Evolutionary conservation across 2,797 vertebrate species (phyloP).

Genomic region (Chelon labrosus): DNA sequence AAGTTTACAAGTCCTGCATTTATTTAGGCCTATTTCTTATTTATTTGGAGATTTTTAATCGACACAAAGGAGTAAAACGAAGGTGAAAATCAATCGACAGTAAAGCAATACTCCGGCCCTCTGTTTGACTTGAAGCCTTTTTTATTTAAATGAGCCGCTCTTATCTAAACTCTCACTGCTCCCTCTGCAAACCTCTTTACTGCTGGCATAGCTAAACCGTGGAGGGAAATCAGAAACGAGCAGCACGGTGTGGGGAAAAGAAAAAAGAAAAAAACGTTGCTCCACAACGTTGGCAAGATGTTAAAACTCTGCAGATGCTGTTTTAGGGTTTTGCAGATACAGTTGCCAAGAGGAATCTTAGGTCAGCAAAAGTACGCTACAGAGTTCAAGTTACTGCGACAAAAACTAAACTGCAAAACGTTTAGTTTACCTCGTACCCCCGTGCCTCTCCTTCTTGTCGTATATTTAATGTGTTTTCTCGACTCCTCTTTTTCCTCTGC

Average conservation of each 20-base stretch:
- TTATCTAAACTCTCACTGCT: constrained; percentile 19
- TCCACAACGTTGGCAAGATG: background rate
- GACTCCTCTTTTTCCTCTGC: background rate
- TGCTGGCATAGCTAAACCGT: constrained; percentile 24
- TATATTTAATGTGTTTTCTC: background rate
- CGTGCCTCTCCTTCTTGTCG: background rate
- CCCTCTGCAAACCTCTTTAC: constrained; percentile 33
- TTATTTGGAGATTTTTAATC: constrained; percentile 10
- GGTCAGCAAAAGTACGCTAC: constrained; percentile 47
- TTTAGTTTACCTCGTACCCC: constrained; percentile 2
- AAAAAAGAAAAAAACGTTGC: background rate
- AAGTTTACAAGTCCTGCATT: background rate
- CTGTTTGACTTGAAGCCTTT: constrained; percentile 3
- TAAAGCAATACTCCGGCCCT: background rate
- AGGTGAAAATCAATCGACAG: constrained; percentile 12
- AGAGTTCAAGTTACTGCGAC: constrained; percentile 44
- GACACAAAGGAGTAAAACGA: constrained; percentile 6
- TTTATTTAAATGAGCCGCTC: constrained; percentile 38
- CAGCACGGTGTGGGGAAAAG: constrained; percentile 12
- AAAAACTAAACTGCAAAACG: constrained; percentile 20
- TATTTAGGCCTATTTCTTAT: background rate
- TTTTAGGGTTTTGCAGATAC: constrained; percentile 38
- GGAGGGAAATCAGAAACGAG: constrained; percentile 24
- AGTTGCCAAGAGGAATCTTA: constrained; percentile 29
- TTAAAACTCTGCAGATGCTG: constrained; percentile 37